Conservation (phyloP, 1,140 invertebrate species). For the Penaeus chinensis region DNA sequence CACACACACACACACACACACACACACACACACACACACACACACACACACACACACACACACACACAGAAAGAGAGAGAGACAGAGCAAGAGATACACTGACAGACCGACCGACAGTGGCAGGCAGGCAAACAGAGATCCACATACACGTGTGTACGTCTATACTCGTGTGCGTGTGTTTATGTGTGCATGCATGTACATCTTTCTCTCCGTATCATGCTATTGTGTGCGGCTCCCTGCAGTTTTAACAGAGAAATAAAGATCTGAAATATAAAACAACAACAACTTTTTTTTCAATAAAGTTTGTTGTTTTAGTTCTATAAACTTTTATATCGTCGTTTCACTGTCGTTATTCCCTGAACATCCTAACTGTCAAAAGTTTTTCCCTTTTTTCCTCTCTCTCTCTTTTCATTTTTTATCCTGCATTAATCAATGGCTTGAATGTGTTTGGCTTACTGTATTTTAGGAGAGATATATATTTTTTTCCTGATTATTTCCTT, state of each 20-base stretch:
- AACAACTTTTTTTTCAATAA: too few species aligned
- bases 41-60: too few species aligned
- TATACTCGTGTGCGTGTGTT: neutral
- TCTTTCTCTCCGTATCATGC: neutral
- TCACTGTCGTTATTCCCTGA: too few species aligned
- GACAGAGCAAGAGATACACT: neutral
- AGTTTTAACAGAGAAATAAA: neutral
- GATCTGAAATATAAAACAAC: neutral
- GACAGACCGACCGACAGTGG: neutral
- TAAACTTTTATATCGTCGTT: too few species aligned
- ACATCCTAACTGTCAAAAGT: too few species aligned
- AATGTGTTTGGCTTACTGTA: too few species aligned
- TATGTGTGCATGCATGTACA: neutral
- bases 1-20: neutral
- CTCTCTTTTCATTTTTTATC: too few species aligned
- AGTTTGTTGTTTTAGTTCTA: too few species aligned
- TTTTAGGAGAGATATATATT: too few species aligned
- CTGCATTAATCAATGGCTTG: too few species aligned
- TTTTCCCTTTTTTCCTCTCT: too few species aligned
- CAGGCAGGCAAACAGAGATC: conserved; percentile 5
- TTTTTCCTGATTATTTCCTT: neutral
- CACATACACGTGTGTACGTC: neutral
- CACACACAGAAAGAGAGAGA: conserved; percentile 15
- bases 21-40: too few species aligned
- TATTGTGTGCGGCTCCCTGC: neutral